Evolutionary conservation across 2,113 vertebrate species (phyloP).

Genomic region (Podilymbus podiceps): DNA sequence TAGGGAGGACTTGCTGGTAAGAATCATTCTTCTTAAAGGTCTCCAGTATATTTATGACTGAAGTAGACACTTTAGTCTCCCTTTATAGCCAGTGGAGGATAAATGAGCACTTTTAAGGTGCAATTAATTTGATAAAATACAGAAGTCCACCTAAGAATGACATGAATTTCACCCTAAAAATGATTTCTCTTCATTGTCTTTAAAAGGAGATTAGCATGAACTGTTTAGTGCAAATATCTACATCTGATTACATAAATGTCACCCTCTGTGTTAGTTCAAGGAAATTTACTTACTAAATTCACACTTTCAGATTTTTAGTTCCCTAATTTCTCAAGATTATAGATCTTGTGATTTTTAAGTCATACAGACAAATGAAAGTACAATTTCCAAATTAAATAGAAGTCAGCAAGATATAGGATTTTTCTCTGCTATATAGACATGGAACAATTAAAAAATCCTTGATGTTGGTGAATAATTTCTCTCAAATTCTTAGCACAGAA

Average conservation of each 20-base stretch:
- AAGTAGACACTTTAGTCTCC: background rate
- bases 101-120: background rate
- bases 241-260: background rate
- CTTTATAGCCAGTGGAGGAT: background rate
- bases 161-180: background rate
- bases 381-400: background rate
- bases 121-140: background rate
- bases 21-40: background rate
- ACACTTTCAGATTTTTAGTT: background rate
- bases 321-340: background rate
- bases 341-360: background rate
- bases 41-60: background rate
- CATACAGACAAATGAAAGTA: background rate
- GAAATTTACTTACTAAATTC: background rate
- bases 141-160: background rate
- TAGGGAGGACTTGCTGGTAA: background rate
- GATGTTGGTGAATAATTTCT: background rate
- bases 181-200: background rate
- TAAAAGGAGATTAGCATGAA: background rate
- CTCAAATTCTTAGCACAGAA: background rate
- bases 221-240: background rate
- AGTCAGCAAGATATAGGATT: accelerated
- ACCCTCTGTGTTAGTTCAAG: background rate
- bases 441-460: background rate
- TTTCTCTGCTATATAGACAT: background rate